phyloP scores from a whole-genome alignment of 2,113 vertebrate genomes.

The Gallinago media region DNA sequence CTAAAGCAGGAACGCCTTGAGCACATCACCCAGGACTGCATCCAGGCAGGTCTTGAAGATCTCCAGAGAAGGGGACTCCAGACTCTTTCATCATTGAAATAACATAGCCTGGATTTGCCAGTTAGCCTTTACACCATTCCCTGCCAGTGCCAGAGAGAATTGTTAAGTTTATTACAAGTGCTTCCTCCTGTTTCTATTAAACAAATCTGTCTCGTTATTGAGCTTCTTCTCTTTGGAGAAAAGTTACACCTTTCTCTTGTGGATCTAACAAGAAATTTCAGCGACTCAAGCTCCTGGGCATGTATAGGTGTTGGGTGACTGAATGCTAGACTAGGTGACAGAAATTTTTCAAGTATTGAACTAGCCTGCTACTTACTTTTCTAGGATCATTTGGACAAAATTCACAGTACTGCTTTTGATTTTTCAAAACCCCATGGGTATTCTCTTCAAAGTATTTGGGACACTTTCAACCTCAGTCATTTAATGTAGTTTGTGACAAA shows the following conservation, averaged over 20 bases:
- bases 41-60: no score
- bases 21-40: no score
- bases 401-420: neutral
- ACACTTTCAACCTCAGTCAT: neutral
- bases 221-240: neutral
- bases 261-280: neutral
- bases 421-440: neutral
- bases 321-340: neutral
- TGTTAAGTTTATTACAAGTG: neutral
- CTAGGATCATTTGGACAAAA: neutral
- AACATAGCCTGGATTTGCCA: neutral
- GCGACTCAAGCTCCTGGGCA: neutral
- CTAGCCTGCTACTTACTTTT: neutral
- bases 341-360: neutral
- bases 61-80: neutral
- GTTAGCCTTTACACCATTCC: neutral
- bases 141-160: neutral
- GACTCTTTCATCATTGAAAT: neutral
- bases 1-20: no score
- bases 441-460: neutral
- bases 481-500: neutral
- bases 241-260: neutral
- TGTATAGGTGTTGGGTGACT: neutral
- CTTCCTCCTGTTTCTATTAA: neutral
- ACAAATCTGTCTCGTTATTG: neutral